A percentile compares a stretch with the other conserved stretches of the same genome.
These are phyloP conservation scores for Solenopsis fugax DNA, from an alignment of 1,140 invertebrate genomes.

Conservation along the genomic window DNA sequence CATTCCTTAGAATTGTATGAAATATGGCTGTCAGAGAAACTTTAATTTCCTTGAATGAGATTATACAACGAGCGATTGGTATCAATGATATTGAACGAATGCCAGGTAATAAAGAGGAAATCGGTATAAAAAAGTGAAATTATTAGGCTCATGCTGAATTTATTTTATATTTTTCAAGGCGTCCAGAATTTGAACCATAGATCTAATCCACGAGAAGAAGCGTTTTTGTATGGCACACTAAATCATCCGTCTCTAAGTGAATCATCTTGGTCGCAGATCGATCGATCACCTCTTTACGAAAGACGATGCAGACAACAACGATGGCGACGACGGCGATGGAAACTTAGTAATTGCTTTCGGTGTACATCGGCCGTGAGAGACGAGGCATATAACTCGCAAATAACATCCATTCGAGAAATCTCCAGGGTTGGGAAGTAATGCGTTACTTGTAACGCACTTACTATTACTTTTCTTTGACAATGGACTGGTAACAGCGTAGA, in stretches of 20 bases:
- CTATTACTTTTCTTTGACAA: too few species aligned
- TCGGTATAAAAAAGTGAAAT: background rate
- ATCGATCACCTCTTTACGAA: background rate
- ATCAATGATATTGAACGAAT: background rate
- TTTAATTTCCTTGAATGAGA: background rate
- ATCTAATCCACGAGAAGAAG: background rate
- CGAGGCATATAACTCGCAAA: constrained; percentile 52
- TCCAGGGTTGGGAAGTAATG: too few species aligned
- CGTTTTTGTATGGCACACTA: background rate
- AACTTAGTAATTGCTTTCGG: constrained; percentile 42
- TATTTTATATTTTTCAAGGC: background rate
- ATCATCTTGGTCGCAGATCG: background rate
- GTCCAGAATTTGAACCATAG: background rate
- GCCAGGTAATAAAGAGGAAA: constrained; percentile 9
- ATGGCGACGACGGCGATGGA: constrained; percentile 41
- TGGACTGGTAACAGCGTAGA: too few species aligned
- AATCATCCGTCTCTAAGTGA: background rate
- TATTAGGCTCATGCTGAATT: too few species aligned
- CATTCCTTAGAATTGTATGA: background rate
- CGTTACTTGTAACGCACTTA: too few species aligned
- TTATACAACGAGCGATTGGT: background rate
- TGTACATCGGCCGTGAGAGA: constrained; percentile 32
- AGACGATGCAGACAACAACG: background rate
- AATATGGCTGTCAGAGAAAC: background rate
- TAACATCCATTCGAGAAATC: background rate